These are phyloP conservation scores for Bovichtus variegatus DNA, from an alignment of 2,797 vertebrate species.

Conservation along the genomic window DNA sequence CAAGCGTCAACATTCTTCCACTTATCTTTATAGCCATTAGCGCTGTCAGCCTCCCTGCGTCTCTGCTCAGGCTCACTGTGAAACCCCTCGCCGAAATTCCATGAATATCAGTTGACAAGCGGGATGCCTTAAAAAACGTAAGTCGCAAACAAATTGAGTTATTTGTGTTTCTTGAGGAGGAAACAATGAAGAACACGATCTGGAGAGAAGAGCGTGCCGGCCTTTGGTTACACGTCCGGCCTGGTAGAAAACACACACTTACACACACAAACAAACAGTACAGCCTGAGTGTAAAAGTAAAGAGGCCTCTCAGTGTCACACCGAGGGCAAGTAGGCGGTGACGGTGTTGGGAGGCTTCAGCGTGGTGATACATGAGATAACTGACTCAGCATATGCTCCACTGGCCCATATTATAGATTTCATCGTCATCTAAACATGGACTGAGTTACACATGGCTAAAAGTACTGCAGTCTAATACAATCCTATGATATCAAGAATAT, in stretches of 20 bases:
- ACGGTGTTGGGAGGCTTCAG: background rate
- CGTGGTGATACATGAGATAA: constrained; percentile 8
- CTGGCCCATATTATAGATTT: background rate
- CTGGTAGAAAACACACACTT: constrained; percentile 29
- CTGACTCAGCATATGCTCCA: background rate
- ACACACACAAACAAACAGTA: constrained; percentile 51
- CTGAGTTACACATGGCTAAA: background rate
- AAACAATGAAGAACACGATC: constrained; percentile 67
- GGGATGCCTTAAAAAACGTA: constrained; percentile 60
- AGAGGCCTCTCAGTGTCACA: constrained; percentile 32
- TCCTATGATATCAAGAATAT: background rate
- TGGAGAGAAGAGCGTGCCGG: constrained; percentile 38
- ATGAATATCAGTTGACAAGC: constrained; percentile 78
- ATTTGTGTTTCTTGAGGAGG: constrained; percentile 74
- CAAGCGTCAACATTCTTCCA: constrained; percentile 83
- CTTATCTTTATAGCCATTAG: constrained; percentile 89
- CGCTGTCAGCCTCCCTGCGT: constrained; percentile 81
- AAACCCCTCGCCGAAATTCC: constrained; percentile 77
- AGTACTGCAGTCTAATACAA: background rate
- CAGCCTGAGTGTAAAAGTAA: constrained; percentile 26
- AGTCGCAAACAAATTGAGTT: constrained; percentile 79
- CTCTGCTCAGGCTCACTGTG: constrained; percentile 86
- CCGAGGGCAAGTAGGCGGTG: constrained; percentile 1
- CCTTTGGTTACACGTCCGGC: constrained; percentile 47
- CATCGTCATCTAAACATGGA: background rate